Evolutionary conservation across 2,888 invertebrate genomes (phyloP).

Genomic region (Acronicta alni): DNA sequence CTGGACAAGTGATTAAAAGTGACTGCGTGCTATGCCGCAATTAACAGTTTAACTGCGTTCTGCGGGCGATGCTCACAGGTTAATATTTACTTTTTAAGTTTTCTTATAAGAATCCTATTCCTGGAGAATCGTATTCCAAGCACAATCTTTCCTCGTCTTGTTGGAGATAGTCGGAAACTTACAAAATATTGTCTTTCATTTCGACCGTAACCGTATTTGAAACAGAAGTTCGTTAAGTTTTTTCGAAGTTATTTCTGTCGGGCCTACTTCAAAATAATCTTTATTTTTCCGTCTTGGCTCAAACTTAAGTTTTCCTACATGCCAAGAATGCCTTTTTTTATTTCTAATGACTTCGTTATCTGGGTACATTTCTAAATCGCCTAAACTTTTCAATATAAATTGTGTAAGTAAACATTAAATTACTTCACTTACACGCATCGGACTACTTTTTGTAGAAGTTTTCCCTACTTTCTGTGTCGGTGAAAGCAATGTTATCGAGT

Average conservation of each 20-base stretch:
- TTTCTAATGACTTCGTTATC: background rate
- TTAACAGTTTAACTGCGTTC: constrained; percentile 84
- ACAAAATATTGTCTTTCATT: constrained; percentile 19
- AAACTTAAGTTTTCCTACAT: constrained; percentile 7
- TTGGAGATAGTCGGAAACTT: constrained; percentile 38
- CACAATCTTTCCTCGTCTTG: background rate
- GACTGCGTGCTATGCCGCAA: constrained; percentile 87
- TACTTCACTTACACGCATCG: constrained; percentile 13
- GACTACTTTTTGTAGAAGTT: constrained; percentile 5
- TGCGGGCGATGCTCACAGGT: constrained; percentile 89
- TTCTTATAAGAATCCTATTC: constrained; percentile 71
- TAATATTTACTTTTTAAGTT: constrained; percentile 77
- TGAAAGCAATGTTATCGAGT: constrained; percentile 23
- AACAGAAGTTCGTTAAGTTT: constrained; percentile 40
- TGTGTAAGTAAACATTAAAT: constrained; percentile 45
- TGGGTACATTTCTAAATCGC: no score
- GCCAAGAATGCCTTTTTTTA: constrained; percentile 7
- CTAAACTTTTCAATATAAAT: no score
- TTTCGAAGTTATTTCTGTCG: constrained; percentile 22
- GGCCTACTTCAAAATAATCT: constrained; percentile 15
- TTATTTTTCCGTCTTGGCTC: constrained; percentile 1
- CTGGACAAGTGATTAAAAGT: constrained; percentile 87
- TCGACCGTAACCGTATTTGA: constrained; percentile 22
- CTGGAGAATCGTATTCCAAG: constrained; percentile 12
- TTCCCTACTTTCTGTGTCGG: constrained; percentile 1